Evolutionary conservation across 2,797 vertebrate species (phyloP), one percentile per base, ranked within the genome.

Genomic region (Mormyrus hasselquistii): DNA sequence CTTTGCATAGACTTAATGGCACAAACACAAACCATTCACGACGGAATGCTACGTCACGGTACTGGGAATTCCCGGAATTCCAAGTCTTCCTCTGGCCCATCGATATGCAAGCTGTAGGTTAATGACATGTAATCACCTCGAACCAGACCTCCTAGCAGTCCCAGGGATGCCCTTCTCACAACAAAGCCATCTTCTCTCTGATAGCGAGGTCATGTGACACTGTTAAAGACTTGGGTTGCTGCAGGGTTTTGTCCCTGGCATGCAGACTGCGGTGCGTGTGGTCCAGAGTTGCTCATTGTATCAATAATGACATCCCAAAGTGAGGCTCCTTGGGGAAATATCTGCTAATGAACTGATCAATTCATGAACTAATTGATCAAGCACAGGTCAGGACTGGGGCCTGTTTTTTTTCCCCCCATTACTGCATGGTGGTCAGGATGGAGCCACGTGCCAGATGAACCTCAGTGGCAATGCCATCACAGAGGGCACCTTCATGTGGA

Each of bases 1-100:
- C 44, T 57, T 87, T 73, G 85, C 82, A 52, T 49, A 55, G 89
- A 34, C 86, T 87, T n/a, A 87, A 69, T 41, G 65, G 89, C 52
- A 87, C 38, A 87, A 87, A 87, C 86, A 89, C 53, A 87, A 87
- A 25, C 25, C 29, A 10, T 87, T 86, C 44, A 34, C 41, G 44
- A 53, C 8, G 57, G 50, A 38, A 55, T 41, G 83, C 59, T 85
- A 53, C n/a, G 53, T 41, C 76, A 82, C 41, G 41, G 76, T 47
- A 1, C 76, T 5, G 49, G 34, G 55, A 49, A 14, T 49, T 82
- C 52, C 69, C 52, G 8, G 19, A 41, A 59, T 57, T 6, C 29
- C 14, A 50, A 44, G 49, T 38, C 52, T 83, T 25, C 44, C 53
- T 1, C 57, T 4, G 55, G 2, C 14, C 22, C 41, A 7, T 12